Percentiles rank a stretch among this genome's conserved stretches.
Evolutionary conservation across 1,140 invertebrate species (phyloP).

Genomic region (Thereuonema tuberculata): DNA sequence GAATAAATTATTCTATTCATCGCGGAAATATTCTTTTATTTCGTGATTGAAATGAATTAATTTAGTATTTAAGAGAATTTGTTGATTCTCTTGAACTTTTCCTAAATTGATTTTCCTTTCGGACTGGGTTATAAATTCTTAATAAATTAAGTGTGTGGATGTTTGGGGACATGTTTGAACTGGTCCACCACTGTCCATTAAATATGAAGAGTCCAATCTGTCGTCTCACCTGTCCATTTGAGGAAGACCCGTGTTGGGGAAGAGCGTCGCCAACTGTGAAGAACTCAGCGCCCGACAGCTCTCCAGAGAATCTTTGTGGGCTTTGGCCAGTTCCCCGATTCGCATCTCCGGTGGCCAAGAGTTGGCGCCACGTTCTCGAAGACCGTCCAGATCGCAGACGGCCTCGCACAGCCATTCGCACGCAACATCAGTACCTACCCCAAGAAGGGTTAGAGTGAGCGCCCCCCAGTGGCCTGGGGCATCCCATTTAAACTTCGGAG

Average conservation of each 20-base stretch:
- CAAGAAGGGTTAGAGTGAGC: background rate
- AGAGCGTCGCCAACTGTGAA: background rate
- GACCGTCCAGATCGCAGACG: background rate
- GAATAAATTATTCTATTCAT: too few relatives aligned
- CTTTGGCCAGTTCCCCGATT: slow-evolving; percentile 2
- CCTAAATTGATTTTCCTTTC: too few relatives aligned
- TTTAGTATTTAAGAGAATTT: too few relatives aligned
- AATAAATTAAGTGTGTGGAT: too few relatives aligned
- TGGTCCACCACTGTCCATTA: too few relatives aligned
- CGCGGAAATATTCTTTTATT: too few relatives aligned
- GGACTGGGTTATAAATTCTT: too few relatives aligned
- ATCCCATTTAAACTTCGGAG: slow-evolving; percentile 5
- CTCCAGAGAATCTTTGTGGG: background rate
- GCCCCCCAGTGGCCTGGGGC: slow-evolving; percentile 2
- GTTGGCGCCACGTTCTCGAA: background rate
- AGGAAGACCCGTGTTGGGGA: background rate
- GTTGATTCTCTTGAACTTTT: too few relatives aligned
- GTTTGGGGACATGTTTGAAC: too few relatives aligned
- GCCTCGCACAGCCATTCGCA: background rate
- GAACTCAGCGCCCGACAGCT: background rate
- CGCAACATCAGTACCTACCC: background rate
- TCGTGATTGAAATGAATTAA: too few relatives aligned
- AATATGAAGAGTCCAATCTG: too few relatives aligned
- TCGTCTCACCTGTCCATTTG: background rate
- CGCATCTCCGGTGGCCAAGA: background rate